Conservation (phyloP, 1,140 invertebrate genomes). For the Apolygus lucorum region DNA sequence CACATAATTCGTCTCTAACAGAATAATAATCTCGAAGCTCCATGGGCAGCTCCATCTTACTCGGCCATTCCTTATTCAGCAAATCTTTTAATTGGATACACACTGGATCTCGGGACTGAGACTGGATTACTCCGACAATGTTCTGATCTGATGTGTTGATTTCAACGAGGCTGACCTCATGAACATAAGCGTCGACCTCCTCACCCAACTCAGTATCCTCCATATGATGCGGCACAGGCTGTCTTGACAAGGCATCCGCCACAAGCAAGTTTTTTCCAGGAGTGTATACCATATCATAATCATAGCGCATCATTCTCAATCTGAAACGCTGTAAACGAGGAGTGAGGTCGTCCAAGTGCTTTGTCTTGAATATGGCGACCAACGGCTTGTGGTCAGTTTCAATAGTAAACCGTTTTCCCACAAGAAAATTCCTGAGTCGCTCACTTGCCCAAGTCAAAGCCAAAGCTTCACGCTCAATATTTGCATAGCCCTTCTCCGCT, state of each 20-base stretch:
- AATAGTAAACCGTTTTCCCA: not conserved
- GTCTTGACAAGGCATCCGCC: not conserved
- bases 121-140: not conserved
- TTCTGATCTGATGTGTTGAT: not conserved
- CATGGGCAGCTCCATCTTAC: not conserved
- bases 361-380: not conserved
- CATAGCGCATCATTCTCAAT: not conserved
- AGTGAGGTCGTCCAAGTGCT: not conserved
- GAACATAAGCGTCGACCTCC: not conserved
- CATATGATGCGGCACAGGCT: not conserved
- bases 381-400: conserved; percentile 6
- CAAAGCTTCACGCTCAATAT: not conserved
- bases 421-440: not conserved
- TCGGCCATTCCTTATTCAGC: not conserved
- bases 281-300: not conserved
- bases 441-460: not conserved
- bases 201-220: not conserved
- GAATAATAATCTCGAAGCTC: not conserved
- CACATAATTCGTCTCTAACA: not conserved
- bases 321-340: not conserved
- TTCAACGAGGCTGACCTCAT: not conserved
- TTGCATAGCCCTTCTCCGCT: conserved; percentile 4
- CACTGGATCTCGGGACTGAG: not conserved
- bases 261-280: not conserved
- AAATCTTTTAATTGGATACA: not conserved